Percentiles rank a stretch among this genome's conserved stretches.
phyloP scores from a whole-genome alignment of 2,113 vertebrate genomes.

The Cacatua alba region DNA sequence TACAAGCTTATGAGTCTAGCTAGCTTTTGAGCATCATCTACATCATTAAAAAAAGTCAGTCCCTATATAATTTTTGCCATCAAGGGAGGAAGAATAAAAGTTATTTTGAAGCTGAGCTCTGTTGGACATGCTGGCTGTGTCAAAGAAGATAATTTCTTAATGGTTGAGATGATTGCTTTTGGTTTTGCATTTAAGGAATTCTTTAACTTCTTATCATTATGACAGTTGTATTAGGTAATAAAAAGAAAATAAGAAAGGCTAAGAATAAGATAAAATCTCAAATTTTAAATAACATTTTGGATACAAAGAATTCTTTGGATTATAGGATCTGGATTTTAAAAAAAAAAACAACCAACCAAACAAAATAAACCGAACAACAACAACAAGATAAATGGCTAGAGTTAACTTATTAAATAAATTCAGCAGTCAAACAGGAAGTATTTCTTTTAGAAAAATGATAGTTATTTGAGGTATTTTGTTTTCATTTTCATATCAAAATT shows the following conservation, averaged over 20 bases:
- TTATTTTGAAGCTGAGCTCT: not conserved
- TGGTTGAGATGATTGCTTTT: not conserved
- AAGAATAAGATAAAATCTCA: not conserved
- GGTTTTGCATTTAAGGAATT: not conserved
- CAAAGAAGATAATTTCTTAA: not conserved
- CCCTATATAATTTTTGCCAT: not conserved
- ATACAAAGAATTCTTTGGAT: not conserved
- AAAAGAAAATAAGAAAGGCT: not conserved
- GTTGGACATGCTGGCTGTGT: not conserved
- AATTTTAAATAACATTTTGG: not conserved
- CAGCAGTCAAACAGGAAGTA: not conserved
- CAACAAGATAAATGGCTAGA: not conserved
- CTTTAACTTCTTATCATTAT: not conserved
- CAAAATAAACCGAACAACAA: not conserved
- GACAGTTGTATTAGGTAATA: not conserved
- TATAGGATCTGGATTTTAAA: not conserved
- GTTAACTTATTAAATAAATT: not conserved
- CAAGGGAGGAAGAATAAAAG: not conserved
- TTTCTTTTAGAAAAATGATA: not conserved
- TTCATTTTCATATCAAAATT: not conserved
- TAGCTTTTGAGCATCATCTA: not conserved
- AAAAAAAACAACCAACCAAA: rapidly evolving
- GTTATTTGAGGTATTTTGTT: not conserved
- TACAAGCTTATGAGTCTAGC: not conserved
- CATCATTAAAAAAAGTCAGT: not conserved